A percentile compares a stretch with the other conserved stretches of the same genome.
Conservation (phyloP, 1,140 invertebrate genomes). For the Monomorium pharaonis region DNA sequence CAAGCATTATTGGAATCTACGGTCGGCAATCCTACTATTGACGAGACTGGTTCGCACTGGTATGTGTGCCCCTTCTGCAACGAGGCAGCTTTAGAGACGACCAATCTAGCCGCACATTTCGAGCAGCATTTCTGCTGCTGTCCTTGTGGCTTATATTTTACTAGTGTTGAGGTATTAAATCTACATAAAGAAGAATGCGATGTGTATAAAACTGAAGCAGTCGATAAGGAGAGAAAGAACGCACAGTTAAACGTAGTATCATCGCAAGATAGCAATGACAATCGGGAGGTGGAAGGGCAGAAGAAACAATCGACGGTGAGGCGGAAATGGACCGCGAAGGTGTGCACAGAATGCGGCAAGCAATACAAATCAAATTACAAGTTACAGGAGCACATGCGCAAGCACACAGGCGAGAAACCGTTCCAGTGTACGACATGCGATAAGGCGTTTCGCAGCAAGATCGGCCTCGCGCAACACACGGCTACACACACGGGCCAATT, state of each 20-base stretch:
- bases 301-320: conserved; percentile 74
- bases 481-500: conserved; percentile 89
- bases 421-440: conserved; percentile 92
- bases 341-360: conserved; percentile 87
- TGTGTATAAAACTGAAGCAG: conserved; percentile 68
- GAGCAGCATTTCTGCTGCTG: conserved; percentile 85
- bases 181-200: conserved; percentile 82
- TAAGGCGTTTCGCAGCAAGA: conserved; percentile 90
- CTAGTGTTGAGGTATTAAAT: conserved; percentile 82
- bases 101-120: conserved; percentile 83
- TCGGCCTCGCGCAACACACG: conserved; percentile 89
- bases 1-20: conserved; percentile 77
- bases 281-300: conserved; percentile 65
- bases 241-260: conserved; percentile 57
- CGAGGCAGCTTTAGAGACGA: conserved; percentile 83
- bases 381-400: conserved; percentile 91
- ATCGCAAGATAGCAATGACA: conserved; percentile 54
- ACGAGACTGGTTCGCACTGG: conserved; percentile 81
- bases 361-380: conserved; percentile 88
- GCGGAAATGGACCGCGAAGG: conserved; percentile 84
- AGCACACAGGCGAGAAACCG: conserved; percentile 93
- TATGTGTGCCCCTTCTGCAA: conserved; percentile 86
- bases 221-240: conserved; percentile 36
- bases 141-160: conserved; percentile 83
- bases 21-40: conserved; percentile 80